A percentile compares a stretch with the other conserved stretches of the same genome.
Evolutionary conservation across 2,888 invertebrate genomes (phyloP).

Genomic region (Drosophila melanosoma): DNA sequence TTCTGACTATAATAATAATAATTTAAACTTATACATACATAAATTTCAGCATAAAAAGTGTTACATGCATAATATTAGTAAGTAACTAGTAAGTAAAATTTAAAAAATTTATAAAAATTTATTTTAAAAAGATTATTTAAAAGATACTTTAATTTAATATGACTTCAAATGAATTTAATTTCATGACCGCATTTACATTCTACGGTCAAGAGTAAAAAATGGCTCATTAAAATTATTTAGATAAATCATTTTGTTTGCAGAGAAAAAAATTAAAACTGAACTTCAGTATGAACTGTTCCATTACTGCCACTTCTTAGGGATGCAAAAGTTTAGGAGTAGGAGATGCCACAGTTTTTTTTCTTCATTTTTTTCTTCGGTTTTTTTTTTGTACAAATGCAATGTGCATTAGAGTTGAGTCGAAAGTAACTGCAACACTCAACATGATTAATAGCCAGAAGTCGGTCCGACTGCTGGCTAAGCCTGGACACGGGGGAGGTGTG

Average conservation of each 20-base stretch:
- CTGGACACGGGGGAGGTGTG: background rate
- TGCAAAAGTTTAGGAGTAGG: background rate
- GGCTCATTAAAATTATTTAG: constrained; percentile 6
- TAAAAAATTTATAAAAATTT: no score
- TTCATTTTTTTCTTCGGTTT: background rate
- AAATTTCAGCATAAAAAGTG: no score
- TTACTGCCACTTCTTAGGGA: background rate
- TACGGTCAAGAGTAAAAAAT: background rate
- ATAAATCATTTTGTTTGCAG: constrained; percentile 23
- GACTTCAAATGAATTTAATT: background rate
- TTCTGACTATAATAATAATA: no score
- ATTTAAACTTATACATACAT: no score
- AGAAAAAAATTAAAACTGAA: constrained; percentile 16
- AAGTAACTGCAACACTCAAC: constrained; percentile 48
- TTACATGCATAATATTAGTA: no score
- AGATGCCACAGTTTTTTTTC: constrained; percentile 11
- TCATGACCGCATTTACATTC: background rate
- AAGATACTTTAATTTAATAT: no score
- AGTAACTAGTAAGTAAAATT: no score
- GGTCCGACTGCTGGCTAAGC: constrained; percentile 10
- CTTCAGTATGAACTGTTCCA: constrained; percentile 10
- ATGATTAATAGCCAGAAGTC: constrained; percentile 66
- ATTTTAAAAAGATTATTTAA: no score
- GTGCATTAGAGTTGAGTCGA: constrained; percentile 56
- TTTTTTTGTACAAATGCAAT: constrained; percentile 48